These are phyloP conservation scores for Tympanoctomys barrerae DNA, from an alignment of 2,797 vertebrate genomes.

Conservation along the genomic window DNA sequence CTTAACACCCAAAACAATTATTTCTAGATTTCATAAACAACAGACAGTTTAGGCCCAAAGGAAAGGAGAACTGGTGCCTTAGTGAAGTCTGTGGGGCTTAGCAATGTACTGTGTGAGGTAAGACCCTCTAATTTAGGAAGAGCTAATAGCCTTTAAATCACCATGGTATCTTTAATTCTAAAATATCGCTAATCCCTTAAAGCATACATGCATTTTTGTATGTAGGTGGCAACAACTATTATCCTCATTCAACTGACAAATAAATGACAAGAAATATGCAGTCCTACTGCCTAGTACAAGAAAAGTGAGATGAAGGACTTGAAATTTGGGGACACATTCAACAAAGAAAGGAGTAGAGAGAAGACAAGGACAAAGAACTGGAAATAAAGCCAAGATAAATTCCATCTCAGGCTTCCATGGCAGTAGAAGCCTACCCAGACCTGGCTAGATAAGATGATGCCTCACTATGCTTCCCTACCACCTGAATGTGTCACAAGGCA, in stretches of 20 bases:
- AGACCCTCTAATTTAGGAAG: conserved; percentile 55
- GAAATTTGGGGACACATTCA: neutral
- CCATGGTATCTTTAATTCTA: conserved; percentile 65
- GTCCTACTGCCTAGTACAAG: conserved; percentile 16
- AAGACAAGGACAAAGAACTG: neutral
- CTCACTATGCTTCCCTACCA: neutral
- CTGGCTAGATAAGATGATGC: neutral
- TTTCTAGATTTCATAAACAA: conserved; percentile 55
- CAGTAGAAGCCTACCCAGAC: neutral
- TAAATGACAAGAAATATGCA: conserved; percentile 9
- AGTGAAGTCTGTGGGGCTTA: conserved; percentile 24
- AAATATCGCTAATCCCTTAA: conserved; percentile 64
- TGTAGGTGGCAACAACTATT: conserved; percentile 66
- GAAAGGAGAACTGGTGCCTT: conserved; percentile 42
- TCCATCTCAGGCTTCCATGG: neutral
- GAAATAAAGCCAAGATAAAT: neutral
- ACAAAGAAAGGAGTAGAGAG: neutral
- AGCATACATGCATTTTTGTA: conserved; percentile 26
- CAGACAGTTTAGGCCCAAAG: neutral
- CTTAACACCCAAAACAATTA: neutral
- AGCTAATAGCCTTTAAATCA: conserved; percentile 42
- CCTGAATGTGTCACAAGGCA: neutral
- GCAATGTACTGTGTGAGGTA: neutral
- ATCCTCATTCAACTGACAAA: conserved; percentile 40
- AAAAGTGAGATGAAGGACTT: conserved; percentile 7